A percentile compares a stretch with the other conserved stretches of the same genome.
Conservation (phyloP, 1,140 invertebrate species). For the Euwallacea similis region DNA sequence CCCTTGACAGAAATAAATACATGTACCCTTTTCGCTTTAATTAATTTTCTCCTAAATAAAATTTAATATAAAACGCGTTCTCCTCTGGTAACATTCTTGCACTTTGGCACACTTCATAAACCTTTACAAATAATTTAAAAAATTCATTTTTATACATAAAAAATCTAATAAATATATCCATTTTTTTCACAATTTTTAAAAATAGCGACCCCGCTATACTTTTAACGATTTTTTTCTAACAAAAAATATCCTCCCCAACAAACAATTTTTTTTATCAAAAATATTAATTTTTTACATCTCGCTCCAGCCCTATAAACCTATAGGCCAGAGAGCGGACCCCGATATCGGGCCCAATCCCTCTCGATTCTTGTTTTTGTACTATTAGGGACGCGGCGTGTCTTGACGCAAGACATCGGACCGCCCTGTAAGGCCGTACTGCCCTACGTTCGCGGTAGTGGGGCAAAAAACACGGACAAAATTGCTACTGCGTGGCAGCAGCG, state of each 20-base stretch:
- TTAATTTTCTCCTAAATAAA: slow-evolving; percentile 48
- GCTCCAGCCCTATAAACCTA: slow-evolving; percentile 16
- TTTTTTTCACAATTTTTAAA: slow-evolving; percentile 55
- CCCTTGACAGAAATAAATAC: slow-evolving; percentile 48
- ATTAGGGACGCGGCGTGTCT: slow-evolving; percentile 49
- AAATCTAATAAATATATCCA: slow-evolving; percentile 54
- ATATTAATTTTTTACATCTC: slow-evolving; percentile 53
- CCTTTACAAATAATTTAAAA: slow-evolving; percentile 56
- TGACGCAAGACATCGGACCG: slow-evolving; percentile 49
- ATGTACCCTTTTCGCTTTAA: slow-evolving; percentile 52
- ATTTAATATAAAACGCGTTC: slow-evolving; percentile 42
- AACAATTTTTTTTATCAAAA: slow-evolving; percentile 56
- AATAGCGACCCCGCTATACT: slow-evolving; percentile 52
- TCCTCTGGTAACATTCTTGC: slow-evolving; percentile 53
- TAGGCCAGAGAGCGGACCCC: slow-evolving; percentile 22
- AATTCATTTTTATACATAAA: slow-evolving; percentile 52
- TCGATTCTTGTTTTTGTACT: slow-evolving; percentile 50
- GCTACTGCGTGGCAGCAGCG: background rate
- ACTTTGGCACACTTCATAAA: slow-evolving; percentile 56
- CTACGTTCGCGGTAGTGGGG: slow-evolving; percentile 39
- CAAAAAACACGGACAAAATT: background rate
- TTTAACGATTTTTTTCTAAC: slow-evolving; percentile 52
- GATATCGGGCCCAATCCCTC: slow-evolving; percentile 47
- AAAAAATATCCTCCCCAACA: slow-evolving; percentile 57
- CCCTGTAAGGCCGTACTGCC: slow-evolving; percentile 41